Evolutionary conservation across 2,113 vertebrate genomes (phyloP).

Genomic region (Nasalis larvatus): DNA sequence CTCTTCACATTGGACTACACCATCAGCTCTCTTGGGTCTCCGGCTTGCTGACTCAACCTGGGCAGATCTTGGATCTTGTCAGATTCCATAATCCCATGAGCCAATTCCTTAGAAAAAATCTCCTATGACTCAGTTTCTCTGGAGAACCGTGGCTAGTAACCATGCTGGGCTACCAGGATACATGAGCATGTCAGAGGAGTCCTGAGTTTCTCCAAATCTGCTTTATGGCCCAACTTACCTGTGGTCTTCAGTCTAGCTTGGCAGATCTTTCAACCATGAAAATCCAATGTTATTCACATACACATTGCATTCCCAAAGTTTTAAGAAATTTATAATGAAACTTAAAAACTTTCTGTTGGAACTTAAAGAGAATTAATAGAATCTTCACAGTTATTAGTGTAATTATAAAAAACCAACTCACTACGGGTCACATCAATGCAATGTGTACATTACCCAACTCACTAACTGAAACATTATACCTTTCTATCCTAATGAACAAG

Average conservation of each 20-base stretch:
- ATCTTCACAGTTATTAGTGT: neutral
- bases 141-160: neutral
- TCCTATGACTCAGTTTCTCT: neutral
- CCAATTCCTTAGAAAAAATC: neutral
- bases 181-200: neutral
- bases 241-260: neutral
- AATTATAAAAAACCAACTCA: neutral
- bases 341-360: neutral
- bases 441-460: neutral
- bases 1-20: neutral
- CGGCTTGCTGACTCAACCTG: neutral
- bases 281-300: neutral
- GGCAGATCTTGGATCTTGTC: neutral
- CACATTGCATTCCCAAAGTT: neutral
- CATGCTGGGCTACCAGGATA: neutral
- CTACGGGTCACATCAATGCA: neutral
- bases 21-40: neutral
- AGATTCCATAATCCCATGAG: neutral
- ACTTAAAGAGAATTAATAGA: neutral
- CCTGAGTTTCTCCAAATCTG: neutral
- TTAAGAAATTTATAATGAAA: neutral
- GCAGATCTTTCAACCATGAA: neutral
- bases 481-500: neutral
- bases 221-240: neutral
- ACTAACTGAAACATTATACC: neutral